phyloP scores from a whole-genome alignment of 2,113 vertebrate species.

The Emydura subglobosa region DNA sequence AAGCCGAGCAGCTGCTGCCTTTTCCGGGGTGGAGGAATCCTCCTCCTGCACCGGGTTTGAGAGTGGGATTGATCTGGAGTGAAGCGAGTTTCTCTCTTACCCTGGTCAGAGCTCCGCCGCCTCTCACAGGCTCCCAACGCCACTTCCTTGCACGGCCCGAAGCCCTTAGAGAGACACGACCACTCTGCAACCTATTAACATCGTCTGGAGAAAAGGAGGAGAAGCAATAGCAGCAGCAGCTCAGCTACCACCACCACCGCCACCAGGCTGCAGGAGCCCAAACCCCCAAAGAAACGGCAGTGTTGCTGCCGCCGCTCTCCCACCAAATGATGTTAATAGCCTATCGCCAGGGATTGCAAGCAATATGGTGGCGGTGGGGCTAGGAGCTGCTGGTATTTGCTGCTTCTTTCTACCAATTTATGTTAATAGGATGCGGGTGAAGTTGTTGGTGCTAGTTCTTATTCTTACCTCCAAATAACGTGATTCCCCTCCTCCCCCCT shows the following conservation, averaged over 20 bases:
- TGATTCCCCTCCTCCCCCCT: neutral
- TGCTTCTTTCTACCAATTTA: neutral
- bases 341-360: neutral
- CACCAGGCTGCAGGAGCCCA: neutral
- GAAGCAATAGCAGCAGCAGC: neutral
- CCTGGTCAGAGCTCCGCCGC: constrained; percentile 37
- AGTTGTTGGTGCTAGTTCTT: neutral
- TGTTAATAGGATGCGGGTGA: neutral
- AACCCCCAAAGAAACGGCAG: neutral
- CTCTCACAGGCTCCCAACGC: neutral
- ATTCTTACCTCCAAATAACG: neutral
- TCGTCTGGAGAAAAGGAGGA: neutral
- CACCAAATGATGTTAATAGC: neutral
- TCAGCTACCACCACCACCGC: neutral
- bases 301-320: neutral
- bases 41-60: neutral
- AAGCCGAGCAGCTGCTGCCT: neutral
- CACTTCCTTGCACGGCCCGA: neutral
- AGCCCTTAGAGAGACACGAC: neutral
- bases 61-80: neutral
- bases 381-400: neutral
- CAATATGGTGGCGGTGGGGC: too few relatives aligned
- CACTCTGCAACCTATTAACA: neutral
- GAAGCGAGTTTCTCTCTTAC: constrained; percentile 47
- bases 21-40: neutral